A percentile compares a stretch with the other conserved stretches of the same genome.
Evolutionary conservation across 2,113 vertebrate genomes (phyloP).

Genomic region (Aspiorhynchus laticeps): DNA sequence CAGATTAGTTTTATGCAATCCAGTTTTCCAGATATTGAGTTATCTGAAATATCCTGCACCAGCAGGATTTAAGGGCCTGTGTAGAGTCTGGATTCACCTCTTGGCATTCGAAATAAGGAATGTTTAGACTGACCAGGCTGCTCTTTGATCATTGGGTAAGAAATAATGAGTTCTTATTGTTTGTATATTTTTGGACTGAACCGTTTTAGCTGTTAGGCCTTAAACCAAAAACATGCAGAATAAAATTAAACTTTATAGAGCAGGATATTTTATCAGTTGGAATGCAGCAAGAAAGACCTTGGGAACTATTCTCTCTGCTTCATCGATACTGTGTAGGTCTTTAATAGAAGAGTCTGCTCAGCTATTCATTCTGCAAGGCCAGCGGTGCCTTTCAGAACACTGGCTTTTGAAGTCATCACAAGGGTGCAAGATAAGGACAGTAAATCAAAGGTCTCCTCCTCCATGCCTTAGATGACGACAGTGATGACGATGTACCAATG

Average conservation of each 20-base stretch:
- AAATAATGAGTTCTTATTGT: not conserved
- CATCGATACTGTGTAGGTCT: not conserved
- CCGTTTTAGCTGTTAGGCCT: not conserved
- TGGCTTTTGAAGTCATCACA: constrained; percentile 1
- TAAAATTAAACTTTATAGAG: not conserved
- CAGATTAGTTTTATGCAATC: not conserved
- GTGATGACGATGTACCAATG: not conserved
- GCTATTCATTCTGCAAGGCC: constrained; percentile 42
- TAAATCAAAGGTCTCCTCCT: not conserved
- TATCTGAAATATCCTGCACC: not conserved
- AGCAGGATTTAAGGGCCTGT: not conserved
- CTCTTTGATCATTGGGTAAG: not conserved
- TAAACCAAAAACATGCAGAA: not conserved
- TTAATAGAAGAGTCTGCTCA: not conserved
- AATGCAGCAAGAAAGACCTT: constrained; percentile 8
- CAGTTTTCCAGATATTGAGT: not conserved
- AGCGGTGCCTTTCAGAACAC: not conserved
- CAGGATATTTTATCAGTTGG: not conserved
- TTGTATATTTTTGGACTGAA: not conserved
- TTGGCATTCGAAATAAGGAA: not conserved
- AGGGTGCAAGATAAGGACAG: not conserved
- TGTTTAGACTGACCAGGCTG: not conserved
- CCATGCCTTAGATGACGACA: not conserved
- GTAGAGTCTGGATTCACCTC: not conserved
- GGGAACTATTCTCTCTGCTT: not conserved